Percentiles rank a stretch among this genome's conserved stretches.
Evolutionary conservation across 2,888 invertebrate species (phyloP).

Genomic region (Agrenia bidenticulata): DNA sequence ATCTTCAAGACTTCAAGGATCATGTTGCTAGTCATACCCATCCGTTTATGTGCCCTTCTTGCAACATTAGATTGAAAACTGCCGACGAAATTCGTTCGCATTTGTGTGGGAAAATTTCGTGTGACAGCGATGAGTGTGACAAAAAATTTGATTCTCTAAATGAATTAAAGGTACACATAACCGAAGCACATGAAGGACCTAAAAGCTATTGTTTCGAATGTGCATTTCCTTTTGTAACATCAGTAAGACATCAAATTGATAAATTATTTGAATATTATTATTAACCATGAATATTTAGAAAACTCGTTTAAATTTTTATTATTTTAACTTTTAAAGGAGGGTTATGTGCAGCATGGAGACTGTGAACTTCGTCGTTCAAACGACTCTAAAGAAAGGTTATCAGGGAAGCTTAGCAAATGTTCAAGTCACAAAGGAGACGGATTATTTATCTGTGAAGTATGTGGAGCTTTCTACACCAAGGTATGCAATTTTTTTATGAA

Average conservation of each 20-base stretch:
- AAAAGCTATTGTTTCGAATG: constrained; percentile 41
- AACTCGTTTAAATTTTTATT: constrained; percentile 2
- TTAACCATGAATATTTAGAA: neutral
- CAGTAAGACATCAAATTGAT: no score
- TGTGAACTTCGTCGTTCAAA: neutral
- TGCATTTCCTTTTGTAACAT: constrained; percentile 35
- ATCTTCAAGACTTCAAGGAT: constrained; percentile 54
- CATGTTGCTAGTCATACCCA: constrained; percentile 57
- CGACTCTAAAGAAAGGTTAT: neutral
- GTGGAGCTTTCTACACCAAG: constrained; percentile 55
- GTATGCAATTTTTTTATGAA: no score
- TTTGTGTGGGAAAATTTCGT: constrained; percentile 19
- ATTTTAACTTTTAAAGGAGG: constrained; percentile 17
- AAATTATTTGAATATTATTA: no score
- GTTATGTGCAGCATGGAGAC: constrained; percentile 15
- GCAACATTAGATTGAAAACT: constrained; percentile 47
- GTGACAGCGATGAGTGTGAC: constrained; percentile 26
- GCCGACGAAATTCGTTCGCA: constrained; percentile 20
- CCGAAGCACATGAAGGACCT: neutral
- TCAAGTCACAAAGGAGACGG: constrained; percentile 8
- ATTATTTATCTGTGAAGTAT: constrained; percentile 58
- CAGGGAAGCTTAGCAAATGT: neutral
- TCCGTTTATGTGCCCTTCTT: constrained; percentile 53
- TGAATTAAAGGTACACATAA: constrained; percentile 30
- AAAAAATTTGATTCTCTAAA: constrained; percentile 15